phyloP scores from a whole-genome alignment of 2,113 vertebrate genomes.

The Callocephalon fimbriatum region DNA sequence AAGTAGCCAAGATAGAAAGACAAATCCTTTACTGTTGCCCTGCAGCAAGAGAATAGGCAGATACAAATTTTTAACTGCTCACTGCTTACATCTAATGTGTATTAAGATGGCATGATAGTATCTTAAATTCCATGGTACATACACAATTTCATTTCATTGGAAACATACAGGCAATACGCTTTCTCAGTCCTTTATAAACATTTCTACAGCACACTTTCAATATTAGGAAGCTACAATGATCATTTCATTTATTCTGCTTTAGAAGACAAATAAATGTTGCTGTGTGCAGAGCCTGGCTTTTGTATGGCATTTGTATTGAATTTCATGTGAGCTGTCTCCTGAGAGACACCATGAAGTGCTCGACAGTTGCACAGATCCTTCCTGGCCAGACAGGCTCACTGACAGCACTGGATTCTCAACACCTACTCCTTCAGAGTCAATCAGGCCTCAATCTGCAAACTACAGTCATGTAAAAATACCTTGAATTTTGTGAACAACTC shows the following conservation, averaged over 20 bases:
- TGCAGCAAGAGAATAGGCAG: not conserved
- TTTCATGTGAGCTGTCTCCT: not conserved
- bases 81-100: not conserved
- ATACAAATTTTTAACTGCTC: not conserved
- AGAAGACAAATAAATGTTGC: not conserved
- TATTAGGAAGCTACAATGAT: not conserved
- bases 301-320: not conserved
- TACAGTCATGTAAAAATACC: fast-evolving
- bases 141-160: not conserved
- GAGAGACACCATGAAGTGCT: not conserved
- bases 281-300: not conserved
- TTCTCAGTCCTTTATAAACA: not conserved
- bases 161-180: not conserved
- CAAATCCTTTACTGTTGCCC: not conserved
- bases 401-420: not conserved
- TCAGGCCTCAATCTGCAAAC: not conserved
- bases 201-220: not conserved
- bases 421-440: not conserved
- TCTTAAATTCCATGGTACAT: not conserved
- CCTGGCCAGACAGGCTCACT: not conserved
- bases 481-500: not conserved
- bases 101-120: not conserved
- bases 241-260: not conserved
- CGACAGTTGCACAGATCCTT: fast-evolving
- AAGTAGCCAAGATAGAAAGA: not conserved